Evolutionary conservation across 2,888 invertebrate species (phyloP).

Genomic region (Galerucella calmariensis): DNA sequence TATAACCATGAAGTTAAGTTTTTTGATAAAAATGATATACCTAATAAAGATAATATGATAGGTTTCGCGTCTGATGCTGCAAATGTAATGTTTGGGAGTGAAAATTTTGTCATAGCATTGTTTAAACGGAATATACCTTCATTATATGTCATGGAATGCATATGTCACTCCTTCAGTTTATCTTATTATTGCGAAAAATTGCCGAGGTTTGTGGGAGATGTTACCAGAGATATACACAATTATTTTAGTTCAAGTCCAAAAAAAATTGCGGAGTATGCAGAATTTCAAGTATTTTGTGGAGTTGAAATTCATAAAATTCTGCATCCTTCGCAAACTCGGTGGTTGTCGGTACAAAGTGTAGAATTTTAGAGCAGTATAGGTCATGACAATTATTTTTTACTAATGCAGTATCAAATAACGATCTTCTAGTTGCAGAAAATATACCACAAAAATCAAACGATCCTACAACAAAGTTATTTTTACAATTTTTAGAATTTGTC

Average conservation of each 20-base stretch:
- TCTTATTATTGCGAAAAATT: constrained; percentile 48
- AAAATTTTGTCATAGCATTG: too few species aligned
- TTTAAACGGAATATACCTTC: too few species aligned
- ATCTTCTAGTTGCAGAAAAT: constrained; percentile 12
- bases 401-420: constrained; percentile 7
- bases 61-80: too few species aligned
- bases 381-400: constrained; percentile 19
- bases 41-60: too few species aligned
- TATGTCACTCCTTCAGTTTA: constrained; percentile 49
- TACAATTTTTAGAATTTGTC: constrained; percentile 17
- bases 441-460: too few species aligned
- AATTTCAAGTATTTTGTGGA: constrained; percentile 42
- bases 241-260: constrained; percentile 48
- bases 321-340: constrained; percentile 20
- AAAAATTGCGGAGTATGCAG: constrained; percentile 31
- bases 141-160: too few species aligned
- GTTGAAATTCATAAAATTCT: constrained; percentile 43
- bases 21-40: too few species aligned
- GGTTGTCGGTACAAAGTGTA: constrained; percentile 11
- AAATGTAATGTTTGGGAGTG: too few species aligned
- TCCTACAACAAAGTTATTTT: constrained; percentile 16
- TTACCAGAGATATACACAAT: constrained; percentile 47
- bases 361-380: constrained; percentile 26
- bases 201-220: constrained; percentile 46
- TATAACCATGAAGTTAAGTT: too few species aligned